These are phyloP conservation scores for Boleophthalmus pectinirostris DNA, from an alignment of 2,113 vertebrate species.

Conservation along the genomic window DNA sequence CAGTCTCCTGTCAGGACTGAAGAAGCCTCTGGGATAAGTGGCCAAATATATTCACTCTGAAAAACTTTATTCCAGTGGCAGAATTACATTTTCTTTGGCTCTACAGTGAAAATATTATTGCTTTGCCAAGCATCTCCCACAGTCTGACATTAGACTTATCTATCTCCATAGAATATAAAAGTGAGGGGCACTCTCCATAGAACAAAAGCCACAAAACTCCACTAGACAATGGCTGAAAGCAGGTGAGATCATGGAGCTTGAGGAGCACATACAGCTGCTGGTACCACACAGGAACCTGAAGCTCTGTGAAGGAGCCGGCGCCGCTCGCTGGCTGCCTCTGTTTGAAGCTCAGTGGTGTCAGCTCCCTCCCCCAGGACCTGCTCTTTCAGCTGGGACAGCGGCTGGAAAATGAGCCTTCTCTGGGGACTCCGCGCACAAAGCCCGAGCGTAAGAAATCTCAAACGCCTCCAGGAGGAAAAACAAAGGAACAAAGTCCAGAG, in stretches of 20 bases:
- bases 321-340: background rate
- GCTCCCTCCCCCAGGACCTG: background rate
- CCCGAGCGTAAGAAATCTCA: background rate
- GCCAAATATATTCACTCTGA: too few species aligned
- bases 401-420: background rate
- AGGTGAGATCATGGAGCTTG: background rate
- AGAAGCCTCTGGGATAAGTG: too few species aligned
- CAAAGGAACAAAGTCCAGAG: background rate
- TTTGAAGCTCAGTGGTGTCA: background rate
- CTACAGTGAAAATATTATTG: too few species aligned
- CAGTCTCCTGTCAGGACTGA: too few species aligned
- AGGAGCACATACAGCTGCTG: background rate
- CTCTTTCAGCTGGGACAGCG: background rate
- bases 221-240: background rate
- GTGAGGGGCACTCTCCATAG: background rate
- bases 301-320: background rate
- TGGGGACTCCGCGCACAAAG: background rate
- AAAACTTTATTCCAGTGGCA: too few species aligned
- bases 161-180: too few species aligned
- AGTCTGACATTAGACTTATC: too few species aligned
- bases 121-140: too few species aligned
- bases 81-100: too few species aligned
- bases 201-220: background rate
- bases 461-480: background rate
- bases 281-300: background rate